These are phyloP conservation scores for Pseudorectes ferrugineus DNA, from an alignment of 2,113 vertebrate species.

Conservation along the genomic window DNA sequence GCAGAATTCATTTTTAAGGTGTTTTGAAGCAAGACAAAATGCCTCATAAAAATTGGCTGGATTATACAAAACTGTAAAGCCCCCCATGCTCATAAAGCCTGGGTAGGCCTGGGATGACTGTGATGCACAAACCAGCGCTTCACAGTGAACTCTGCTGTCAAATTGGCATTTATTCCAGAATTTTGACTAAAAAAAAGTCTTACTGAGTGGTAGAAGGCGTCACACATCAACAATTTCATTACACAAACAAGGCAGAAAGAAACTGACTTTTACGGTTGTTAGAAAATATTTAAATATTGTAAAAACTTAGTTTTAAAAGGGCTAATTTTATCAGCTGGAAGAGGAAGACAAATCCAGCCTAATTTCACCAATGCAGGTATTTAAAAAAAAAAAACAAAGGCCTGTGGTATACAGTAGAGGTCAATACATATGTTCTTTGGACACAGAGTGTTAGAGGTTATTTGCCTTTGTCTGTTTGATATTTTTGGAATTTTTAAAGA, in stretches of 20 bases:
- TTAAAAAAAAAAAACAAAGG: slow-evolving; percentile 20
- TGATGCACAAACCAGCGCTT: neutral
- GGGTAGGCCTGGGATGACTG: neutral
- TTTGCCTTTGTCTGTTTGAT: slow-evolving; percentile 27
- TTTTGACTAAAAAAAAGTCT: neutral
- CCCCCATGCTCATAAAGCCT: neutral
- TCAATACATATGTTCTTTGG: slow-evolving; percentile 69
- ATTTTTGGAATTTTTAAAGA: slow-evolving; percentile 10
- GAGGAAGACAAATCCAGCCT: slow-evolving; percentile 34
- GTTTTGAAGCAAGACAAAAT: slow-evolving; percentile 3
- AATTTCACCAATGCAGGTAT: neutral
- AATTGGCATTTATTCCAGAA: neutral
- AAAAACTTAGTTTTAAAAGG: slow-evolving; percentile 54
- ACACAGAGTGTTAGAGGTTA: slow-evolving; percentile 40
- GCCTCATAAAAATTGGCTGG: neutral
- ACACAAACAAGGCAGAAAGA: slow-evolving; percentile 33
- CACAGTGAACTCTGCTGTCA: neutral
- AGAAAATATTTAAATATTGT: slow-evolving; percentile 33
- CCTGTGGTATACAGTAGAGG: slow-evolving; percentile 43
- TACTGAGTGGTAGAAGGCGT: neutral
- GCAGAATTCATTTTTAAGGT: neutral
- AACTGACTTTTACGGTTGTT: neutral
- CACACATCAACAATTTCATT: neutral
- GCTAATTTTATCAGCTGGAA: slow-evolving; percentile 25
- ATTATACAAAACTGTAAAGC: neutral